Evolutionary conservation across 2,113 vertebrate species (phyloP), one percentile per base, ranked within the genome.

Genomic region (Anguilla rostrata): DNA sequence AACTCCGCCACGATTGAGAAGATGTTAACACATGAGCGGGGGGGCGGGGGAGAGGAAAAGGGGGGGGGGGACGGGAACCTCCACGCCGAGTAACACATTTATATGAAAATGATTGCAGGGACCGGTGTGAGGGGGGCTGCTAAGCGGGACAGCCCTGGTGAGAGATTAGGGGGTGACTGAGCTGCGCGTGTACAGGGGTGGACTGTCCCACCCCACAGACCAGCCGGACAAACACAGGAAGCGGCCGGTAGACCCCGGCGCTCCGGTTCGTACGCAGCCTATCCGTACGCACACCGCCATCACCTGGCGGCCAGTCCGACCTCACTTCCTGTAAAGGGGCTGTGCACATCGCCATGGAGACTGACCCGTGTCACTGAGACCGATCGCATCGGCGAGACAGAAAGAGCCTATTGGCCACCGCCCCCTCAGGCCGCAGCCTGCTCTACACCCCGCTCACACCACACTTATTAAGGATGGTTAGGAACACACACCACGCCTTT

Each of bases 1-100:
- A 88, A 89, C 86, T 83, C 60, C 87, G 5, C 66, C 83, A 89
- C 75, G 92, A 90, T 87, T 88, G 85, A 93, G 88, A 93, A 84
- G 88, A 91, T 89, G 43, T 40, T 53, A 29, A 85, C 60, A 49
- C 39, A 20, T 7, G 85, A 43, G 49, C 49, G 46, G n/a, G 14
- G 71, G 26, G 71, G 71, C 12, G 71, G n/a, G 6, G 14, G 71
- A 34, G 71, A n/a, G 9, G 1, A 1, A 46, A 2, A 46, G 0
- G 34, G 49, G 84, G 11, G n/a, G 63, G 80, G 2, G 11, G 14
- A 49, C 39, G 26, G 66, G 40, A 53, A n/a, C 39, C 83, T 20
- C 40, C 39, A 53, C 22, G 29, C 60, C 16, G 22, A 86, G 40
- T 43, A 49, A 75, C 20, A 39, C 20, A 29, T 66, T 39, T 40